A percentile compares a stretch with the other conserved stretches of the same genome.
Conservation (phyloP, 1,140 invertebrate genomes). For the Pteromalus puparum region DNA sequence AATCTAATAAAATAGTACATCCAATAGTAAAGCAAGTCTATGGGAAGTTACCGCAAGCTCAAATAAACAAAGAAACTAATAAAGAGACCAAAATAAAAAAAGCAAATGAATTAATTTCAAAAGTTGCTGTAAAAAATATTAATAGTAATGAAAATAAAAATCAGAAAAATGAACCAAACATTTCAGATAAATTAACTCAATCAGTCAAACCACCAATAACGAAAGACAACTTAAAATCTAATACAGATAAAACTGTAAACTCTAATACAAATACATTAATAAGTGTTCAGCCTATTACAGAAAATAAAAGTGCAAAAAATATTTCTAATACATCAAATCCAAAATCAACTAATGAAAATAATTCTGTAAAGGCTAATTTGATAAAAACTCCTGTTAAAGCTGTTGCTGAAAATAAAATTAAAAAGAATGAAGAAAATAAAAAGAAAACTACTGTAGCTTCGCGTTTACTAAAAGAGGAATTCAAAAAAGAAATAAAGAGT, state of each 20-base stretch:
- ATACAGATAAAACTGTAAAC: not conserved
- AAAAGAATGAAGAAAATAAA: not conserved
- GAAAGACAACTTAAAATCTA: not conserved
- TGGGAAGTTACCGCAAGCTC: not conserved
- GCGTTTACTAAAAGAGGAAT: not conserved
- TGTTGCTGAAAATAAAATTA: not conserved
- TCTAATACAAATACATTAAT: not conserved
- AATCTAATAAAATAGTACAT: not conserved
- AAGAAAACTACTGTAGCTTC: not conserved
- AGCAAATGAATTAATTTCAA: not conserved
- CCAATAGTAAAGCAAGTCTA: not conserved
- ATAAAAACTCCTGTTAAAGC: not conserved
- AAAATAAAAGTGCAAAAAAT: not conserved
- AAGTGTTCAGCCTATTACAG: not conserved
- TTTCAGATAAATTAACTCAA: not conserved
- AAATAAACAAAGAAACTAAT: not conserved
- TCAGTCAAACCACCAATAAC: not conserved
- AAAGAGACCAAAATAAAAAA: not conserved
- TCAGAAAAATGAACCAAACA: not conserved
- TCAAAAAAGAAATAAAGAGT: not conserved
- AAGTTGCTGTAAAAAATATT: not conserved
- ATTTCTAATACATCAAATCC: not conserved
- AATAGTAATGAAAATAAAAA: not conserved
- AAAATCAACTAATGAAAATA: not conserved
- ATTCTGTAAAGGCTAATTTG: not conserved